Evolutionary conservation across 1,140 invertebrate genomes (phyloP).

Genomic region (Drosophila sp.): DNA sequence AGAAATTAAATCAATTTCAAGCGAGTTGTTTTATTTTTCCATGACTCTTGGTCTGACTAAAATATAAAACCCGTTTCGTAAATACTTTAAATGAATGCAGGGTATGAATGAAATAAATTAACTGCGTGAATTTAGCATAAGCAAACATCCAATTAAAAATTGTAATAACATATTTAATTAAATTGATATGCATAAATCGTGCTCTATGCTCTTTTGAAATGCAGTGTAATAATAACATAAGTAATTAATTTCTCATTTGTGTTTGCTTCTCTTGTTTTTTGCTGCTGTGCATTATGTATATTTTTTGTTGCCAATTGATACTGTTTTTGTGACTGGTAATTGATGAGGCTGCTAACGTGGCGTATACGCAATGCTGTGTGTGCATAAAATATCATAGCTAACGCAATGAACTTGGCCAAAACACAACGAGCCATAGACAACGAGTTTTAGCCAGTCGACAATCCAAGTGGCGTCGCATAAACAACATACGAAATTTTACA

Average conservation of each 20-base stretch:
- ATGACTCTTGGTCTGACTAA: background rate
- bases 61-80: background rate
- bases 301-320: constrained; percentile 31
- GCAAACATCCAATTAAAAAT: constrained; percentile 76
- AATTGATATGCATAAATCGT: constrained; percentile 70
- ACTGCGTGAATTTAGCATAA: constrained; percentile 53
- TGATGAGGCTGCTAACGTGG: constrained; percentile 19
- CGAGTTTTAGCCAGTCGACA: constrained; percentile 4
- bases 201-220: constrained; percentile 19
- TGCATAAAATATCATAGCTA: background rate
- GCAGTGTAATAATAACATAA: constrained; percentile 26
- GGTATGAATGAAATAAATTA: constrained; percentile 39
- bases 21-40: no score
- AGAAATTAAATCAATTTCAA: no score
- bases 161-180: constrained; percentile 80
- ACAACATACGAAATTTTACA: constrained; percentile 54
- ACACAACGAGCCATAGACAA: constrained; percentile 21
- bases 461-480: constrained; percentile 53
- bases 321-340: constrained; percentile 33
- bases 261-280: background rate
- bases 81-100: background rate
- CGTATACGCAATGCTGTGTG: constrained; percentile 32
- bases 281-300: background rate
- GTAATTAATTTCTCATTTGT: constrained; percentile 39
- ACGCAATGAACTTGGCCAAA: constrained; percentile 38